These are phyloP conservation scores for Euleptes europaea DNA, from an alignment of 2,113 vertebrate genomes.

Conservation along the genomic window DNA sequence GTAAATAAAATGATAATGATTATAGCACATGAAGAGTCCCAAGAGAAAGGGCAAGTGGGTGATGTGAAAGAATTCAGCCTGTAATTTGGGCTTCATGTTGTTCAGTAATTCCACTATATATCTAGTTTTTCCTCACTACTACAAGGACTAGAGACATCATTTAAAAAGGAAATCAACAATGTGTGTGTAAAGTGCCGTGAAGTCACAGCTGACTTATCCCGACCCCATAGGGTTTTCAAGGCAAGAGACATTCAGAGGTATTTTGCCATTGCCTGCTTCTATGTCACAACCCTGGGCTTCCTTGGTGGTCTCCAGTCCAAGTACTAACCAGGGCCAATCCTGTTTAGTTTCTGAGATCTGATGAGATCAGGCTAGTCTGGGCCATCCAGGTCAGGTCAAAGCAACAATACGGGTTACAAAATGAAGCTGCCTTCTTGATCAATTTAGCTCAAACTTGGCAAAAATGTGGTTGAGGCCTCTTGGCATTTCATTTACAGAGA, in stretches of 20 bases:
- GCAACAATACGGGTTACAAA: no score
- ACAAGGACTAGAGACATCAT: not conserved
- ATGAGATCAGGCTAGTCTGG: no score
- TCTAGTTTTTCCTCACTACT: not conserved
- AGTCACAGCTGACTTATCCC: not conserved
- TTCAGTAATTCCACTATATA: not conserved
- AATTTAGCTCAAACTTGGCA: not conserved
- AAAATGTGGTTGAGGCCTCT: not conserved
- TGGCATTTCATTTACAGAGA: not conserved
- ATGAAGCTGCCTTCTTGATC: no score
- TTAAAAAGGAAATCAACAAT: not conserved
- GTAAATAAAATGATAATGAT: not conserved
- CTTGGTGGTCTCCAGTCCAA: no score
- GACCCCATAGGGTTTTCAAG: no score
- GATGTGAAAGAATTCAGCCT: no score
- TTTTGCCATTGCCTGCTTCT: no score
- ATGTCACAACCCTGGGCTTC: no score
- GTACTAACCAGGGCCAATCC: no score
- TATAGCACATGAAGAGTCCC: not conserved
- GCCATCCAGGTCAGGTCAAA: not conserved
- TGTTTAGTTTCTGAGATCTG: no score
- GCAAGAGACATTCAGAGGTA: not conserved
- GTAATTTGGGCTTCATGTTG: not conserved
- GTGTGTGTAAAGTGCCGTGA: no score
- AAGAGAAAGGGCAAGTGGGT: not conserved